Percentiles rank a stretch among this genome's conserved stretches.
phyloP scores from a whole-genome alignment of 2,797 vertebrate species.

The Xenentodon cancila region DNA sequence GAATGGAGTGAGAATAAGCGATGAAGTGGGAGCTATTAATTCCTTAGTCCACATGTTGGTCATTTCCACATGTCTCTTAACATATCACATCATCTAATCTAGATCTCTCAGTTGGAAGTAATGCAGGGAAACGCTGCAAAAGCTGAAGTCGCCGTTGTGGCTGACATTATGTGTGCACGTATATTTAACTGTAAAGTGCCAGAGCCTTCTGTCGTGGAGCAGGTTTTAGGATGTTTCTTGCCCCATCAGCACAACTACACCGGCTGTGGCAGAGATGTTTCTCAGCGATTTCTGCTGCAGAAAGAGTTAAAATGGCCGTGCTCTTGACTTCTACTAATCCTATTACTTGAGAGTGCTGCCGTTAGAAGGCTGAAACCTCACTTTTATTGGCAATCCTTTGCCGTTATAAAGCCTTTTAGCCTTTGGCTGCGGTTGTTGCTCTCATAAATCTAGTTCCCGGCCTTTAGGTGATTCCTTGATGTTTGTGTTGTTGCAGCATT shows the following conservation, averaged over 20 bases:
- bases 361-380: conserved; percentile 79
- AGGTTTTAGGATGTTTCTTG: conserved; percentile 53
- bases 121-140: conserved; percentile 15
- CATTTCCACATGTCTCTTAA: conserved; percentile 45
- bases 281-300: conserved; percentile 74
- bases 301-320: conserved; percentile 75
- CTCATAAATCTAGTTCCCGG: conserved; percentile 70
- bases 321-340: conserved; percentile 81
- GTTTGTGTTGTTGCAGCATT: conserved; percentile 64
- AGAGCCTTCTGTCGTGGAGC: conserved; percentile 26
- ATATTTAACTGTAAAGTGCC: conserved; percentile 45
- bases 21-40: conserved; percentile 67
- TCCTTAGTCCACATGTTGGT: conserved; percentile 63
- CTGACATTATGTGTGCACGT: conserved; percentile 3
- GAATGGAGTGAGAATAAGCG: conserved; percentile 65
- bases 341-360: conserved; percentile 80
- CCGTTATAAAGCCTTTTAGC: conserved; percentile 82
- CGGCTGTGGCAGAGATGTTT: conserved; percentile 66
- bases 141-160: conserved; percentile 5
- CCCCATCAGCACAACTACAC: conserved; percentile 66
- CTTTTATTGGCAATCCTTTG: conserved; percentile 84
- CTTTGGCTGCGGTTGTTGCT: conserved; percentile 76
- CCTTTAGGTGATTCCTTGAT: conserved; percentile 64
- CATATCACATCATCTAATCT: conserved; percentile 29
- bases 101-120: conserved; percentile 5